Evolutionary conservation across 2,888 invertebrate genomes (phyloP), one percentile per base, ranked within the genome.

Genomic region (Dryococelus australis): DNA sequence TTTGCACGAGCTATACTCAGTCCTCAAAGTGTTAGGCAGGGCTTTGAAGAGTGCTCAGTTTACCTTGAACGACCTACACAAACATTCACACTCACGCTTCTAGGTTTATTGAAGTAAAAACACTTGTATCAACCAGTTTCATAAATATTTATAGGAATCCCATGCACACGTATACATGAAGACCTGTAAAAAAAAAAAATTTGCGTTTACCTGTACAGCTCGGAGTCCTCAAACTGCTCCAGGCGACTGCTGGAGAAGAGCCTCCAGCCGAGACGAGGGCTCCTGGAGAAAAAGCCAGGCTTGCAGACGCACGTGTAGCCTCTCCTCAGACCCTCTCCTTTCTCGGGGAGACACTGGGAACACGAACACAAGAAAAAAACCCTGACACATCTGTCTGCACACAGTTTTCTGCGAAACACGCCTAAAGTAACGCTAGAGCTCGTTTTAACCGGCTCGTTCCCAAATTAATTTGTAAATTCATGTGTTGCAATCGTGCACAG

Each of bases 221-320:
- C 65, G n/a, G n/a, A n/a, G 16, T 65, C 65, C 65, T 65, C 65
- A 6, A 16, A 12, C 9, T 83, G 83, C 8, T 28, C 83, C 83
- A 83, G 20, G 35, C 35, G 51, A 24, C 8, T 47, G 85, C 47
- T 85, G 65, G 85, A n/a, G 81, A 79, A 79, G 47, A 83, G 28
- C 51, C 86, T 47, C 86, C 81, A 79, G 81, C 28, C 43, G 24
- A 27, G 27, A 26, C 47, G 81, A 12, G 86, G 81, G 87, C 89
- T 87, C 0, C 92, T 92, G 88, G 94, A 94, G 91, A 94, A 95
- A 91, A 93, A 95, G 85, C 95, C 95, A 78, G 93, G 92, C 88
- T 93, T 93, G 91, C 96, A 96, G 85, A 94, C 91, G 91, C 96
- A 96, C 87, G 94, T 93, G 92, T 96, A 96, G 87, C 93, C 93